Evolutionary conservation across 1,140 invertebrate genomes (phyloP).

Genomic region (Globodera ellingtonae): DNA sequence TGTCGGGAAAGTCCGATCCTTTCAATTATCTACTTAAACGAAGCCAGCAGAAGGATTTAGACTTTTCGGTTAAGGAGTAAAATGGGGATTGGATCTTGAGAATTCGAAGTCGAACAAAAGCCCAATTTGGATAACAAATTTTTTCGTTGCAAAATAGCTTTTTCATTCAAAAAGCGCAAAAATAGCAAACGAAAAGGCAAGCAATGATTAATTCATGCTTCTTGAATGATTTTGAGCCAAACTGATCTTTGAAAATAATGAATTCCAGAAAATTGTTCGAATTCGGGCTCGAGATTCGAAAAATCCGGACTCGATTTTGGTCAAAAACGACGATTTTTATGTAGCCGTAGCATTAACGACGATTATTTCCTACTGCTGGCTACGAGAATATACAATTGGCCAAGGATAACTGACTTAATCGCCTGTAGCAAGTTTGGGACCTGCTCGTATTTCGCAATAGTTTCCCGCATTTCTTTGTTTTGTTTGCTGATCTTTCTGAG

Average conservation of each 20-base stretch:
- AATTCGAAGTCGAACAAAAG: neutral
- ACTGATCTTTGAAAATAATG: too few relatives aligned
- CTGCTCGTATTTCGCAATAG: neutral
- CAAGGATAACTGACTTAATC: neutral
- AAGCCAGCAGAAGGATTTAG: too few relatives aligned
- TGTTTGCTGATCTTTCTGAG: neutral
- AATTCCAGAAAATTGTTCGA: too few relatives aligned
- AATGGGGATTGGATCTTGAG: too few relatives aligned
- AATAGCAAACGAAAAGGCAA: too few relatives aligned
- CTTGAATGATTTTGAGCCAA: too few relatives aligned
- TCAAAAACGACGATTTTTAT: neutral
- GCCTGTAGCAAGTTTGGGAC: neutral
- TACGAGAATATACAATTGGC: neutral
- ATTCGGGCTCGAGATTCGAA: too few relatives aligned
- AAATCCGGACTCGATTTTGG: neutral
- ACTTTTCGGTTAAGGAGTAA: too few relatives aligned
- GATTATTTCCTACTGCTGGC: neutral
- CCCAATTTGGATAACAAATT: neutral
- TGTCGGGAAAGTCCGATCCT: neutral
- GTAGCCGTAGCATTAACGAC: neutral
- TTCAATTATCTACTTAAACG: too few relatives aligned
- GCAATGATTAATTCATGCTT: too few relatives aligned
- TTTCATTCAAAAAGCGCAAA: too few relatives aligned
- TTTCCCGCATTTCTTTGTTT: neutral
- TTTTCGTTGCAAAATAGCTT: neutral